Percentiles rank a stretch among this genome's conserved stretches.
Conservation (phyloP, 1,140 invertebrate genomes). For the Drosophila prosaltans region DNA sequence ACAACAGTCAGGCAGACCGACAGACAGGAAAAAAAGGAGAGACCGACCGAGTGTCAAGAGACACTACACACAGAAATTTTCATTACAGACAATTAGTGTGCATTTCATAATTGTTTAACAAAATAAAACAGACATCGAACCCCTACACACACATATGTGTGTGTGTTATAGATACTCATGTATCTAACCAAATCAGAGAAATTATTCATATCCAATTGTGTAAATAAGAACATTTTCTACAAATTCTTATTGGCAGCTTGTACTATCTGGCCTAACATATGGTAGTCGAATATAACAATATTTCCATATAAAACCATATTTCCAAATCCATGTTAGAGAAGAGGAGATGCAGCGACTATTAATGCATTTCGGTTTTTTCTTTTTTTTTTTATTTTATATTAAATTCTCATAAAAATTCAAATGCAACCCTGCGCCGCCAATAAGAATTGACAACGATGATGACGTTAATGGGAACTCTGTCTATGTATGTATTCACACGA, state of each 20-base stretch:
- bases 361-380: conserved; percentile 25
- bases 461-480: conserved; percentile 79
- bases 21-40: conserved; percentile 10
- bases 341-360: neutral
- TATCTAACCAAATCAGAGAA: conserved; percentile 32
- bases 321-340: neutral
- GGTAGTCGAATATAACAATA: neutral
- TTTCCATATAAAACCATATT: conserved; percentile 4
- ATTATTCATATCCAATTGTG: conserved; percentile 26
- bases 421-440: conserved; percentile 79
- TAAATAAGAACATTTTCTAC: conserved; percentile 6
- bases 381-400: conserved; percentile 49
- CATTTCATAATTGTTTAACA: conserved; percentile 83
- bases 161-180: neutral
- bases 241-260: conserved; percentile 30
- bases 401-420: conserved; percentile 35
- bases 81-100: conserved; percentile 82
- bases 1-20: conserved; percentile 22
- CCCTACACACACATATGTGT: conserved; percentile 13
- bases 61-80: conserved; percentile 65
- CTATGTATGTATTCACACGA: conserved; percentile 63
- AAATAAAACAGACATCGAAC: conserved; percentile 44
- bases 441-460: conserved; percentile 82
- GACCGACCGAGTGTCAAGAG: conserved; percentile 21
- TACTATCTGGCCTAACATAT: conserved; percentile 8